Base-by-base conservation (phyloP, 2,113 vertebrate species). In the Elachura formosa region DNA sequence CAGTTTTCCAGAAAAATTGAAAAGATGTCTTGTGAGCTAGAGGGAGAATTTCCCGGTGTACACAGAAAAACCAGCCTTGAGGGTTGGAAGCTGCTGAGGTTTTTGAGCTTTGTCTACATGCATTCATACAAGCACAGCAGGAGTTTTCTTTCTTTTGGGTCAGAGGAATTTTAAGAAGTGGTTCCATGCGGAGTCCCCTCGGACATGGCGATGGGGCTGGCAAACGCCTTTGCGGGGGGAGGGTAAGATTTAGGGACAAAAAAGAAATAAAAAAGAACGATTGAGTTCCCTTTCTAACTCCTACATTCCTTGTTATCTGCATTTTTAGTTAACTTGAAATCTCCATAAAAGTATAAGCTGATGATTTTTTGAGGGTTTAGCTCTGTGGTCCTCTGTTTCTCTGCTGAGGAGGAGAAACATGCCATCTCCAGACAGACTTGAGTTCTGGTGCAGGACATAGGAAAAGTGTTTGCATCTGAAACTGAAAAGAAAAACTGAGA, bases 81-180 rank as follows among this genome's bases (percentile, higher is more conserved):
- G 95, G 94, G 94, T 41, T 96, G 93, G 92, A 96, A 93, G 95
- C 92, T 94, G 93, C 83, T 93, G 93, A 96, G 59, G 83, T 66
- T 95, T 95, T 73, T 94, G 96, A 88, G 85, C 94, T 95, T 94
- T 96, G 96, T 94, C 91, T 95, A 82, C 48, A 49, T 34, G 93
- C 93, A 95, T 97, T 97, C 96, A 97, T 94, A 91, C 79, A 95
- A 94, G 92, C 93, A 95, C 94, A 96, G 93, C 95, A 96, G 94
- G 94, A 94, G 92, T 85, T 92, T 91, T 89, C 84, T 91, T 96
- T 95, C 90, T 93, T 95, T 95, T 75, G 92, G 87, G 84, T 74
- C 2, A 0, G 87, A 97, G 84, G 94, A 97, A 93, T 95, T 96
- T 90, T 71, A 59, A 90, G 36, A 91, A 88, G 82, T 56, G 56